phyloP scores from a whole-genome alignment of 1,140 invertebrate genomes.

The Drosophila biarmipes region DNA sequence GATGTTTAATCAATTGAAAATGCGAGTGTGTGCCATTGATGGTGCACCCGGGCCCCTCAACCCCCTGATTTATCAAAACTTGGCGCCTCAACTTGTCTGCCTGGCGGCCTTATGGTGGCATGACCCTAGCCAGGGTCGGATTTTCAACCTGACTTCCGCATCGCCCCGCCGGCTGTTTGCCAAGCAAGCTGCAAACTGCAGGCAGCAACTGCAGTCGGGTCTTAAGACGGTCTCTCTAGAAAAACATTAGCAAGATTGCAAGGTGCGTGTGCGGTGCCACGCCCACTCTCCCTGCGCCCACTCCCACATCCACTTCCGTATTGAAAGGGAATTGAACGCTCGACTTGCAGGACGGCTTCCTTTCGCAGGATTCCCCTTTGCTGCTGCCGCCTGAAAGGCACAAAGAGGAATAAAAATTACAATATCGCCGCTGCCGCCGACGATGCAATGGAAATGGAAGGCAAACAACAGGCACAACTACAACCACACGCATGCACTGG shows the following conservation, averaged over 20 bases:
- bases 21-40: slow-evolving; percentile 57
- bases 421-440: slow-evolving; percentile 64
- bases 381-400: slow-evolving; percentile 61
- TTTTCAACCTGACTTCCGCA: slow-evolving; percentile 60
- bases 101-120: slow-evolving; percentile 21
- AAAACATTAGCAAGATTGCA: slow-evolving; percentile 84
- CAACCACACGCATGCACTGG: slow-evolving; percentile 41
- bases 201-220: slow-evolving; percentile 30
- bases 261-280: slow-evolving; percentile 71
- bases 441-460: slow-evolving; percentile 61
- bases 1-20: slow-evolving; percentile 82
- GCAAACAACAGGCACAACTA: slow-evolving; percentile 60
- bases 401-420: slow-evolving; percentile 79
- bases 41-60: background rate
- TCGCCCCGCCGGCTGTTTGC: slow-evolving; percentile 63
- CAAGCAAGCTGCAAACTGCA: slow-evolving; percentile 53
- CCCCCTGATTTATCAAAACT: slow-evolving; percentile 5
- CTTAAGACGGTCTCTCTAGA: slow-evolving; percentile 57
- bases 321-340: slow-evolving; percentile 79
- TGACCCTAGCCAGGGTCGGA: slow-evolving; percentile 29
- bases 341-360: slow-evolving; percentile 46
- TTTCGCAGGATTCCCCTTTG: slow-evolving; percentile 34
- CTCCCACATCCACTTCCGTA: slow-evolving; percentile 32
- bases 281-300: background rate
- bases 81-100: slow-evolving; percentile 51